Base-by-base conservation (phyloP, 2,888 invertebrate genomes). In the Caenorhabditis sp. region DNA sequence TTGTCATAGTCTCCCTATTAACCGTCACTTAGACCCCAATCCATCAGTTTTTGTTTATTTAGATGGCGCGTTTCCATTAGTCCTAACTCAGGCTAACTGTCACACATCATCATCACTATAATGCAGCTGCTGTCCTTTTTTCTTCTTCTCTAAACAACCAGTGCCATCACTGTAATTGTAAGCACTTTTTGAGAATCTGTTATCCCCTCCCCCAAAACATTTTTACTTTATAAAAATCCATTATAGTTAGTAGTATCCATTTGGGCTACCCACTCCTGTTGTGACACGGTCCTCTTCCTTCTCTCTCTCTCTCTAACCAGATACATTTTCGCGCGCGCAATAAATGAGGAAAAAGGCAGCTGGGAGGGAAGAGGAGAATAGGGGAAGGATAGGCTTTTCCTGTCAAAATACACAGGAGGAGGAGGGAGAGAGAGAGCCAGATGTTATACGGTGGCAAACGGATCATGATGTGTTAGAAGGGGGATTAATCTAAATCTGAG, bases 261-360 rank as follows among this genome's bases (percentile, higher is more conserved):
- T 49, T 49, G 49, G 49, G 16, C 44, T 44, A 6, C 47, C 16
- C 47, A 6, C 5, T 47, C 1, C 19, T n/a, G n/a, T n/a, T 49
- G 10, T 19, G 49, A 22, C 49, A 49, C 22, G 49, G 49, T 22
- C 5, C n/a, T 49, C 38, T 12, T n/a, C n/a, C n/a, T n/a, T n/a
- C 38, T 12, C 38, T 38, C 38, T 38, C 38, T 38, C 12, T 38
- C 12, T 38, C 38, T 31, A n/a, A n/a, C n/a, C n/a, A n/a, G 31
- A 35, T 35, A 35, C 31, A 35, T 35, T 35, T 35, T 4, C 8
- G 4, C 38, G 10, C 38, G 49, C 19, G 22, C 49, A 49, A 68
- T 68, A 68, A 68, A 68, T 66, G 66, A 66, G 49, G 31, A 66
- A 66, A 66, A n/a, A 49, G 68, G 68, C 68, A 68, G 68, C 35